Base-by-base conservation (phyloP, 2,797 vertebrate species). In the Calcarius lapponicus region DNA sequence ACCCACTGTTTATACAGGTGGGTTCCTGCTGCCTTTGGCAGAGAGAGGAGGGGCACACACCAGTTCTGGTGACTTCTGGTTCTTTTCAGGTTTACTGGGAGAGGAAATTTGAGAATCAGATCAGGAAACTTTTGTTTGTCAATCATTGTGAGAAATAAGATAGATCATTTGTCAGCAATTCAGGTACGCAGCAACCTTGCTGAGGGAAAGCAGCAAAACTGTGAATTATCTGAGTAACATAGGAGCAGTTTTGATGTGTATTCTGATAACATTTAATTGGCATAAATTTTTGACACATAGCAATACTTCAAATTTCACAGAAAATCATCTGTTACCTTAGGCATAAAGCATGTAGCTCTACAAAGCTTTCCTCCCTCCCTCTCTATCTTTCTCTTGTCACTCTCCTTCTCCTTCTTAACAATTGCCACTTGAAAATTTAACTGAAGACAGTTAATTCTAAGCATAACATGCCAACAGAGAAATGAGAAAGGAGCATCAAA, bases 1-100 rank as follows among this genome's bases (percentile, higher is more conserved):
- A 73, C 6, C 3, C 54, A 47, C 15, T 92, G 71, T 88, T 96
- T 94, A 51, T 17, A 79, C 66, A 96, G 88, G 80, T 94, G 91
- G 57, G 11, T 9, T 80, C 10, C 56, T 70, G 74, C 51, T 92
- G 62, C 28, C 17, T 92, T 76, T 87, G 67, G 74, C 66, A 81
- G 38, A 62, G 71, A 36, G 16, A 43, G 13, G 38, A 71, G 70
- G 13, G 28, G 38, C 56, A 34, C 20, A 32, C 34, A 67, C 11
- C 17, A 43, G 5, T 65, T 80, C 45, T 81, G 19, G 43, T 2
- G 12, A 76, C 18, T 93, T 88, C 24, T 36, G 6, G 4, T 80
- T 73, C 48, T 58, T 91, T 75, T 51, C 80, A 28, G 7, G 9
- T 57, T 86, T 86, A 54, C 7, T 50, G 5, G 6, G 5, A 10